These are phyloP conservation scores for Decapterus maruadsi DNA, from an alignment of 2,797 vertebrate species.

Conservation along the genomic window DNA sequence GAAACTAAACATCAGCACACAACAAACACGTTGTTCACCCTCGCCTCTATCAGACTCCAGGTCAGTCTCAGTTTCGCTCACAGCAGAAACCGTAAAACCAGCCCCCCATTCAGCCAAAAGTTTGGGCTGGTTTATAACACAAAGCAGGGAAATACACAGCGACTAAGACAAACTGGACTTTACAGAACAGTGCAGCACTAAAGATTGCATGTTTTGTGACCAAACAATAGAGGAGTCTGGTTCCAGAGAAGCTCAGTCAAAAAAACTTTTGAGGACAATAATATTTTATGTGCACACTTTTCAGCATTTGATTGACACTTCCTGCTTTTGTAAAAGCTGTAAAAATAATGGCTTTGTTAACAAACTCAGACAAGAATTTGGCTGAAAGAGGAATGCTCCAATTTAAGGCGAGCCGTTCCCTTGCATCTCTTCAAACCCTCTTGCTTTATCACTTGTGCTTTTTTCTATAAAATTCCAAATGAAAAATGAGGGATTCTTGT, in stretches of 20 bases:
- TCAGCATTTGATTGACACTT: conserved; percentile 1
- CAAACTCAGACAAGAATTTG: neutral
- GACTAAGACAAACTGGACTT: neutral
- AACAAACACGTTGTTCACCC: conserved; percentile 16
- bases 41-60: conserved; percentile 5
- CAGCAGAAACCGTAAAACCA: neutral
- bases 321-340: conserved; percentile 7
- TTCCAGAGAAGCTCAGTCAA: neutral
- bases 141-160: neutral
- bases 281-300: neutral
- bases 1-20: conserved; percentile 21
- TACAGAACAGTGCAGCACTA: too few species aligned
- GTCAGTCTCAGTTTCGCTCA: neutral
- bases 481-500: too few species aligned
- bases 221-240: neutral
- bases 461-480: neutral
- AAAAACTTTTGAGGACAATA: neutral
- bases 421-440: neutral
- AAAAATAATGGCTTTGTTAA: neutral
- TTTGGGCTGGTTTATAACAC: neutral
- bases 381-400: too few species aligned
- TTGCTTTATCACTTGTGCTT: neutral
- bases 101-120: neutral
- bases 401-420: neutral
- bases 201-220: neutral